Evolutionary conservation across 2,888 invertebrate genomes (phyloP), one percentile per base, ranked within the genome.

Genomic region (Pseudanteris insignis): DNA sequence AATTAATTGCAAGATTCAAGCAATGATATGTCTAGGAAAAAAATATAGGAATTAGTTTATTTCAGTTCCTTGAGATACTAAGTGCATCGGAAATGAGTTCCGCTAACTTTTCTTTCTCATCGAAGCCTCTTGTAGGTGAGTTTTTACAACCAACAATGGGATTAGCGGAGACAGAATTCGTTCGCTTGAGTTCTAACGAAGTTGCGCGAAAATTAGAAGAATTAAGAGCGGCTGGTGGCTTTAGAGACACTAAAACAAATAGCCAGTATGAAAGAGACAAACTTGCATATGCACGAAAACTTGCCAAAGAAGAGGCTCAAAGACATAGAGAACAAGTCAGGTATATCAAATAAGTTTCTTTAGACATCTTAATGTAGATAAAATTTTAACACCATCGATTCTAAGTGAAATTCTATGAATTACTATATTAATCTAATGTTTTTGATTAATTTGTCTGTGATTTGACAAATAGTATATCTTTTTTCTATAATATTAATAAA

Each of bases 41-140:
- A 25, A 6, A 24, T 18, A 12, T 40, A n/a, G 10, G n/a, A n/a
- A n/a, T n/a, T n/a, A n/a, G n/a, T n/a, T n/a, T n/a, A 8, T 41
- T 25, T 4, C 57, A 79, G 79, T 79, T 79, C 63, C 66, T 80
- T 29, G 79, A 79, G 50, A 73, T 73, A 51, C 79, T 78, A 53
- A 78, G 77, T 69, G 73, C 78, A 0, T 81, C 81, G 2, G 89
- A 89, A 69, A 81, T 96, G 47, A 88, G 87, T 1, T 85, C 89
- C 12, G 94, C 95, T 64, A 91, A 96, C 83, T 97, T 97, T 81
- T 94, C 92, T 63, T 96, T 95, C 83, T 94, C 91, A 70, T 90
- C 94, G 30, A 89, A 92, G 64, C 86, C 90, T 1, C 87, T 95
- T 62, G 86, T 97, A 26, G 98, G 98, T 1, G 94, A 94, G 64